A percentile compares a stretch with the other conserved stretches of the same genome.
These are phyloP conservation scores for Pemphredon lugubris DNA, from an alignment of 2,888 invertebrate species.

Conservation along the genomic window DNA sequence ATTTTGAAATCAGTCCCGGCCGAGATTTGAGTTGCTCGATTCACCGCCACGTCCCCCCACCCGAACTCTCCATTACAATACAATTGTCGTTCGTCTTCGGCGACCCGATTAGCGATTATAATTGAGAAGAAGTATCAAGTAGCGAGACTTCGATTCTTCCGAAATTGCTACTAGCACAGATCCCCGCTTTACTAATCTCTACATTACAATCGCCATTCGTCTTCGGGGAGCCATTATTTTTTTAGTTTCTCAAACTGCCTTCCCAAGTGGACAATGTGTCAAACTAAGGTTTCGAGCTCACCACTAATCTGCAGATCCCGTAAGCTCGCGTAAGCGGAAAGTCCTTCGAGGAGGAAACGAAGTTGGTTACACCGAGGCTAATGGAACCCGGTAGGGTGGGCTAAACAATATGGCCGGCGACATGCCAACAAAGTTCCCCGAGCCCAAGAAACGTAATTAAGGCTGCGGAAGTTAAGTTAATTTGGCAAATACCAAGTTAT, in stretches of 20 bases:
- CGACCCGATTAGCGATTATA: no score
- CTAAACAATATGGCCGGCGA: conserved; percentile 54
- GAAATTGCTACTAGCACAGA: no score
- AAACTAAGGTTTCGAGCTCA: conserved; percentile 10
- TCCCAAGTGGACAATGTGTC: background rate
- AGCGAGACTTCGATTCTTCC: no score
- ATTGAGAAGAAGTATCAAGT: no score
- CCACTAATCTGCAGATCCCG: conserved; percentile 56
- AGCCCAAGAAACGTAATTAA: conserved; percentile 56
- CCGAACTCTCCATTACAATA: no score
- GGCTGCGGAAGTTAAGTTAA: conserved; percentile 51
- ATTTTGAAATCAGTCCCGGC: no score
- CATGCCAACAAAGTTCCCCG: conserved; percentile 48
- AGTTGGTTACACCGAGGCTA: conserved; percentile 62
- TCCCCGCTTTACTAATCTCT: no score
- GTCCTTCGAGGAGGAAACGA: conserved; percentile 57
- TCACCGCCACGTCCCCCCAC: no score
- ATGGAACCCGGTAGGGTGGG: conserved; percentile 51
- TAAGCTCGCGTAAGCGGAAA: conserved; percentile 56
- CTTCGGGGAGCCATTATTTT: no score
- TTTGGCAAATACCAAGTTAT: conserved; percentile 51
- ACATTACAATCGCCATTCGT: no score
- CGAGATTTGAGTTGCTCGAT: no score
- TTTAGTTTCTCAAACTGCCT: background rate
- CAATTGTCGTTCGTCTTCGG: no score